Evolutionary conservation across 2,888 invertebrate species (phyloP), one percentile per base, ranked within the genome.

Genomic region (Melipona bicolor): DNA sequence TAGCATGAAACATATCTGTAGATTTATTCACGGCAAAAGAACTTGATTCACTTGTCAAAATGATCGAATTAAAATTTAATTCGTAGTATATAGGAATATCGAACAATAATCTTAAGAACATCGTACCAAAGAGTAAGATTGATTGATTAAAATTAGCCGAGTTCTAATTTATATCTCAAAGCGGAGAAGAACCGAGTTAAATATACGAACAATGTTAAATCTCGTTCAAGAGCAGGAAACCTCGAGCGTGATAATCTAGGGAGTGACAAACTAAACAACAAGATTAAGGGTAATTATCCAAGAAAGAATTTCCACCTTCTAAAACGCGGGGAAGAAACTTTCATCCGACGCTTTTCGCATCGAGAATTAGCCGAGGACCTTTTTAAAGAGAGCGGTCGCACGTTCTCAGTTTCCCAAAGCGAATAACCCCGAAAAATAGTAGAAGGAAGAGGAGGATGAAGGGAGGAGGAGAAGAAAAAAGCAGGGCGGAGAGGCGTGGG

Each of bases 371-470:
- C 9, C 54, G 3, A 27, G 27, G 9, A 3, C 6, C 13, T 61
- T 61, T 71, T 49, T 13, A 21, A 61, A 49, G 52, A n/a, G 69
- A 32, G n/a, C 69, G 54, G 54, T 56, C 36, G n/a, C 70, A 21
- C 17, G 54, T 56, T 54, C 54, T 54, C 69, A 0, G 43, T 54
- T 70, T 17, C 6, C 15, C 54, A 54, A 24, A 9, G 59, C 50
- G 50, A n/a, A 2, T 21, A 19, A 19, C 21, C 27, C 19, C 0
- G 17, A 6, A 64, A 36, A 64, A 50, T 13, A 62, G 6, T 6
- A 15, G 9, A 9, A 43, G 9, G 43, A 43, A 5, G 2, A 43
- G 36, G 9, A 6, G 36, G 9, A 36, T 1, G 24, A 24, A 24
- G 24, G 43, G 2, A 43, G 36, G 9, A 6, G 36, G 9, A 36